A percentile compares a stretch with the other conserved stretches of the same genome.
Conservation (phyloP, 2,888 invertebrate species). For the Acanthosoma haemorrhoidale region DNA sequence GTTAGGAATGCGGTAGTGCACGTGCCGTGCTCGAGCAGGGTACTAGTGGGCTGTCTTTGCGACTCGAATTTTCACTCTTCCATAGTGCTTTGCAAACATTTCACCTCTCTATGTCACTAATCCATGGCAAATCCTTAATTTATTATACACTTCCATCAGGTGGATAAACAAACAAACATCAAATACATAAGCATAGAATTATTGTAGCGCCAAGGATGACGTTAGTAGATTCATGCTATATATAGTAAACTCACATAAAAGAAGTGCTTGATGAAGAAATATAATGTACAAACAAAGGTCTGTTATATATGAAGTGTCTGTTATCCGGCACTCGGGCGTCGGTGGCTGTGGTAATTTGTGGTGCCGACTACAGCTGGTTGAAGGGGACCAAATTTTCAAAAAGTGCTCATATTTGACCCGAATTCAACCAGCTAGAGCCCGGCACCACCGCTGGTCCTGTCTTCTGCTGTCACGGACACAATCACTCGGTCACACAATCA, state of each 20-base stretch:
- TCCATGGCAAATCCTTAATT: background rate
- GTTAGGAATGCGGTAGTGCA: constrained; percentile 6
- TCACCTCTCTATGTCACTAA: too few species aligned
- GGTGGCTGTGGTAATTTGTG: constrained; percentile 28
- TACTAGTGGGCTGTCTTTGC: background rate
- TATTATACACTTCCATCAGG: background rate
- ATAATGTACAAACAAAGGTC: background rate
- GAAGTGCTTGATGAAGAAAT: background rate
- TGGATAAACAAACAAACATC: background rate
- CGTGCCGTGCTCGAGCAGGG: background rate
- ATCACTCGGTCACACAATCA: too few species aligned
- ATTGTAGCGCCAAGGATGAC: background rate
- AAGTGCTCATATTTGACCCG: constrained; percentile 57
- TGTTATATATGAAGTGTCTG: background rate
- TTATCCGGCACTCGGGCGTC: too few species aligned
- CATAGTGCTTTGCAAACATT: constrained; percentile 19
- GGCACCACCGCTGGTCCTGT: constrained; percentile 46
- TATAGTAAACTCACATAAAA: background rate
- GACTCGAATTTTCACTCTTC: constrained; percentile 19
- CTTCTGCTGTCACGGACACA: background rate
- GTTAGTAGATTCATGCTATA: constrained; percentile 1
- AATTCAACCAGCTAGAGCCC: constrained; percentile 62
- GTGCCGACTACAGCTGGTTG: constrained; percentile 66
- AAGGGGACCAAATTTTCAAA: constrained; percentile 65
- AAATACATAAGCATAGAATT: background rate